These are phyloP conservation scores for Drosophila acutilabella DNA, from an alignment of 2,888 invertebrate genomes.

Conservation along the genomic window DNA sequence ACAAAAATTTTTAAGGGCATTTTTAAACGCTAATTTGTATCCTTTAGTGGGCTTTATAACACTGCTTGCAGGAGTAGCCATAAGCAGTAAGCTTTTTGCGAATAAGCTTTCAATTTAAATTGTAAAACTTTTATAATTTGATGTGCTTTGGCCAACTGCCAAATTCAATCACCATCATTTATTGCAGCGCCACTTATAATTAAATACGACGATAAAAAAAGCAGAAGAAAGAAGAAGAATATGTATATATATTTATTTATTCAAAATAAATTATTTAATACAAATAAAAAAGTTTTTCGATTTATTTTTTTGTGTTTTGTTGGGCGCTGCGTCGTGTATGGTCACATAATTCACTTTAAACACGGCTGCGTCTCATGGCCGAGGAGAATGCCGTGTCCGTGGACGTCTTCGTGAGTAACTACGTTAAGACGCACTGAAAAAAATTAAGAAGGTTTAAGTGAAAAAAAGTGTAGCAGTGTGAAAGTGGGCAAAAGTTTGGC, in stretches of 20 bases:
- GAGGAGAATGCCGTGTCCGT: conserved; percentile 1
- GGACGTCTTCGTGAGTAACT: not conserved
- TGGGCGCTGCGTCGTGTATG: conserved; percentile 44
- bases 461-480: too few relatives aligned
- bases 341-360: conserved; percentile 74
- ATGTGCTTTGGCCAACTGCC: conserved; percentile 14
- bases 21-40: too few relatives aligned
- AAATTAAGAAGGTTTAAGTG: not conserved
- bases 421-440: not conserved
- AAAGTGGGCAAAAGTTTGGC: too few relatives aligned
- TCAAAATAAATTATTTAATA: conserved; percentile 77
- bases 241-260: conserved; percentile 6
- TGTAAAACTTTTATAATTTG: not conserved
- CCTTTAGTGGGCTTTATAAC: too few relatives aligned
- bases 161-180: conserved; percentile 26
- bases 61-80: too few relatives aligned
- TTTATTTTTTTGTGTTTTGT: conserved; percentile 68
- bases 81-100: not conserved
- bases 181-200: conserved; percentile 45
- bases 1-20: too few relatives aligned
- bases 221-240: not conserved
- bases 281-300: conserved; percentile 76
- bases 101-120: not conserved
- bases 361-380: conserved; percentile 9
- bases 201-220: conserved; percentile 38